A percentile compares a stretch with the other conserved stretches of the same genome.
Conservation (phyloP, 2,888 invertebrate genomes). For the Ornithoptera priamus region DNA sequence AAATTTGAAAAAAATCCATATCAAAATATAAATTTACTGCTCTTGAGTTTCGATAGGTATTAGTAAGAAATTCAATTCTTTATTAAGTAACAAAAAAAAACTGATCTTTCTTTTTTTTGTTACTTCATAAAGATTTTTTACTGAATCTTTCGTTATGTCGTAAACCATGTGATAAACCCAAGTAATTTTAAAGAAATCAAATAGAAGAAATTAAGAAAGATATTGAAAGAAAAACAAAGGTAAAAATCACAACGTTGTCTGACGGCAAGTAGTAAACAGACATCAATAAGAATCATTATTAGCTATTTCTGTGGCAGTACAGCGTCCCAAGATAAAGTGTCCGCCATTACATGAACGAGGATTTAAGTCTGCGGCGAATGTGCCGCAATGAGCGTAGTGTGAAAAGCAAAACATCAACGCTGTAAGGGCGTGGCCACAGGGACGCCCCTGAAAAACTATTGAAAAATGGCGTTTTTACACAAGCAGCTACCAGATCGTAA, state of each 20-base stretch:
- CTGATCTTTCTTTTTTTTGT: too few species aligned
- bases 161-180: too few species aligned
- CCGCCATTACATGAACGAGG: slow-evolving; percentile 67
- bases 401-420: slow-evolving; percentile 52
- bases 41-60: too few species aligned
- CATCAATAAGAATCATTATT: slow-evolving; percentile 25
- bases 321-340: slow-evolving; percentile 60
- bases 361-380: slow-evolving; percentile 72
- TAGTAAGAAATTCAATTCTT: too few species aligned
- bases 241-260: not conserved
- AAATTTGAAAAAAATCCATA: too few species aligned
- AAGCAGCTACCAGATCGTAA: too few species aligned
- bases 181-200: too few species aligned
- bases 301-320: slow-evolving; percentile 24
- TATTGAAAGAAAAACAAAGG: not conserved
- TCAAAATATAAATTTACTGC: too few species aligned
- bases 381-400: slow-evolving; percentile 54
- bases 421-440: slow-evolving; percentile 15
- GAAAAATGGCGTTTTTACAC: not conserved
- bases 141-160: too few species aligned
- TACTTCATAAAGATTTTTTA: too few species aligned
- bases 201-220: not conserved
- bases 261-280: not conserved
- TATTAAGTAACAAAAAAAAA: too few species aligned
- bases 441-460: not conserved